Base-by-base conservation (phyloP, 2,113 vertebrate genomes). In the Corythornis cristatus region DNA sequence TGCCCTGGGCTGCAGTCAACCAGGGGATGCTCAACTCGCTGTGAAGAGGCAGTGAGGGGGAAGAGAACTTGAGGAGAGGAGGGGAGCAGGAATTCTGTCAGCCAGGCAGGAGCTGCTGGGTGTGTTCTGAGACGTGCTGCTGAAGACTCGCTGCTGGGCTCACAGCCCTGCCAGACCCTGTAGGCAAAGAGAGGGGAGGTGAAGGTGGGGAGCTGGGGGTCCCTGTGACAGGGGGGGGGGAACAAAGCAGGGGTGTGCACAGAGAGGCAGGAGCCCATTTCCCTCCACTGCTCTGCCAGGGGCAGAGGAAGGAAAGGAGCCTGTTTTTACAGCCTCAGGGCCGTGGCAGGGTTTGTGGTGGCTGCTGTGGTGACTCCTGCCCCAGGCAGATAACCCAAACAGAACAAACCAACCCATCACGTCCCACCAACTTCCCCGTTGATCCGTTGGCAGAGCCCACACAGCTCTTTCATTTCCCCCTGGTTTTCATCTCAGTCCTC, bases 101-200 rank as follows among this genome's bases (percentile, higher is more conserved):
- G 86, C 43, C 85, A 20, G 67, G 15, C 74, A 13, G 88, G 88
- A 92, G 50, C 82, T 48, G 65, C 58, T 37, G 10, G 74, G 35
- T 40, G 4, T 1, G 11, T 73, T 66, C 77, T 4, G 26, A 12
- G 46, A 14, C 0, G 7, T 20, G 67, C 46, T 54, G 73, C 60
- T 25, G 70, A 56, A 68, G 67, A 19, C n/a, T 54, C 92, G 16
- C 81, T 37, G 29, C 19, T 11, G 68, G 74, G 22, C 67, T 83
- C 84, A 37, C 80, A 18, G 70, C 42, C 46, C 17, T 25, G 83
- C 64, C 15, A 56, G 51, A 56, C 68, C 93, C 96, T 97, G 95
- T 20, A 20, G 74, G 83, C 20, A 88, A 79, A 95, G 6, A 8
- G 8, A 46, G 82, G 72, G 77, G 19, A 51, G 21, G 50, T 96